Percentiles rank a stretch among this genome's conserved stretches.
Evolutionary conservation across 2,888 invertebrate genomes (phyloP).

Genomic region (Ectropis crepuscularia): DNA sequence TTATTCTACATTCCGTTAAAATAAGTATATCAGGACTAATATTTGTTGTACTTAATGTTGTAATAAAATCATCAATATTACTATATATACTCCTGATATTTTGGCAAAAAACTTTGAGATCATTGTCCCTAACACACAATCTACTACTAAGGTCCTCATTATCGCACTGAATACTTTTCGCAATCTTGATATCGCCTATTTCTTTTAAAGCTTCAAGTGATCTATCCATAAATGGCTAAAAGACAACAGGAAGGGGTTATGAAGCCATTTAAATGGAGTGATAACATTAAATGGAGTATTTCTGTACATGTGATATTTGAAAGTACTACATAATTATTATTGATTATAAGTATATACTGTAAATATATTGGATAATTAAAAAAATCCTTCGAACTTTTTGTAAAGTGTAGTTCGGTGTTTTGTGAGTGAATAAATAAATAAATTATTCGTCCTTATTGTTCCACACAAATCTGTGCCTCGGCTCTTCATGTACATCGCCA

Average conservation of each 20-base stretch:
- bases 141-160: not conserved
- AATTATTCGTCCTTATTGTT: slow-evolving; percentile 33
- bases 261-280: too few species aligned
- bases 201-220: not conserved
- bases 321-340: too few species aligned
- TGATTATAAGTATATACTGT: too few species aligned
- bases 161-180: not conserved
- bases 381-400: too few species aligned
- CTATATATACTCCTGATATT: not conserved
- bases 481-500: slow-evolving; percentile 29
- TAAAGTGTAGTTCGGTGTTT: too few species aligned
- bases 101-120: not conserved
- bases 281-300: too few species aligned
- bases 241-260: too few species aligned
- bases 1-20: slow-evolving; percentile 11
- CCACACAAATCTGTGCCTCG: slow-evolving; percentile 34
- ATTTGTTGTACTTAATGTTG: not conserved
- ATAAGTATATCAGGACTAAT: slow-evolving; percentile 1
- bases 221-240: too few species aligned
- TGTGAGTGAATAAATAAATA: too few species aligned
- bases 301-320: too few species aligned
- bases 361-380: too few species aligned
- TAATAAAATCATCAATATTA: not conserved
- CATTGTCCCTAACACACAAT: not conserved
- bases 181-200: not conserved